These are phyloP conservation scores for Crocuta crocuta DNA, from an alignment of 2,113 vertebrate genomes.

Conservation along the genomic window DNA sequence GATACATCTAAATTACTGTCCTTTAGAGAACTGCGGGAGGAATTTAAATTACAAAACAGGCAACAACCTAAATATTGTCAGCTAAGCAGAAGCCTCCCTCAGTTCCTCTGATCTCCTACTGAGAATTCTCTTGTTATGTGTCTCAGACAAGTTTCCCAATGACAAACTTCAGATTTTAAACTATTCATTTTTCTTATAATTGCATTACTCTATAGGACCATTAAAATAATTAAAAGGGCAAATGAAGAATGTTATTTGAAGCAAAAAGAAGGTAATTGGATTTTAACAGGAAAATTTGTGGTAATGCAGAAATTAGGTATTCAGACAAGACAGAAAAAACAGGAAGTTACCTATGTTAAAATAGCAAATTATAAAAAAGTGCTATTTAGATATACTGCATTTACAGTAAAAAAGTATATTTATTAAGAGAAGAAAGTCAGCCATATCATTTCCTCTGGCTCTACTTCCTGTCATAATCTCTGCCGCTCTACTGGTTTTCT, in stretches of 20 bases:
- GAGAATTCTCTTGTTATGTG: background rate
- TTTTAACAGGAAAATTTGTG: background rate
- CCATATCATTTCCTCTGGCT: background rate
- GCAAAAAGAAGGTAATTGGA: background rate
- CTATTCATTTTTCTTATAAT: conserved; percentile 18
- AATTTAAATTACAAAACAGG: conserved; percentile 59
- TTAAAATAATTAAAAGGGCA: conserved; percentile 47
- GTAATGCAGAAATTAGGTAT: background rate
- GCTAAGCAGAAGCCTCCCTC: conserved; percentile 12
- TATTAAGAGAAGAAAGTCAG: background rate
- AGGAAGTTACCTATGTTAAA: background rate
- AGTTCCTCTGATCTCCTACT: background rate
- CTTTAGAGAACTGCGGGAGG: background rate
- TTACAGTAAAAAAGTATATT: background rate
- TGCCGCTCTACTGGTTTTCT: background rate
- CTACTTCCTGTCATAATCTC: background rate
- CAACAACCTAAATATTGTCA: conserved; percentile 1
- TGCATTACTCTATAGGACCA: background rate
- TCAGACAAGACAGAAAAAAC: background rate
- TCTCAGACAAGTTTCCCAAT: background rate
- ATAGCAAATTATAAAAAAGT: background rate
- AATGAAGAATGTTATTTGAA: background rate
- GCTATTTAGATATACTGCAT: background rate
- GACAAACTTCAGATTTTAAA: background rate
- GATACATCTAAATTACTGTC: conserved; percentile 39